Evolutionary conservation across 1,140 invertebrate genomes (phyloP), one percentile per base, ranked within the genome.

Genomic region (Daktulosphaira vitifoliae): DNA sequence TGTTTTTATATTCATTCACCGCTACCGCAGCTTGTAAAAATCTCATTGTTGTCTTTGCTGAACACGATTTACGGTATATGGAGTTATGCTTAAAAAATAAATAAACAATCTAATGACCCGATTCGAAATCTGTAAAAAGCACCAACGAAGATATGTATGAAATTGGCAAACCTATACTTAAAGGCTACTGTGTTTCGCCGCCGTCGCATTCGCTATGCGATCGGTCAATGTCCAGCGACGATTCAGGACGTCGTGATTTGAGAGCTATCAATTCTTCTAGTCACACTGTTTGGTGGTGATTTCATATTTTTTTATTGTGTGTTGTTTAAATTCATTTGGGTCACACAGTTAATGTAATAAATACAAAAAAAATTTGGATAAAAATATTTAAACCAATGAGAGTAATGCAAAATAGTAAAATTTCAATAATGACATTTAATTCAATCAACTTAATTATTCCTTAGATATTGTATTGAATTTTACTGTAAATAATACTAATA

Each of bases 41-140:
- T 44, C 23, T 33, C 23, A 59, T 59, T 59, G 38, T 54, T 53
- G 6, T 52, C 11, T 9, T 18, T n/a, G 15, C 2, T 39, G 22
- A 18, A 25, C 16, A 42, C 52, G 22, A 56, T 56, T 56, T 56
- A 56, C 52, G 52, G 22, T 33, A 38, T 42, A 22, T 49, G 5
- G 23, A 2, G 23, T 29, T 15, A n/a, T 26, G 23, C 16, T 11
- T 23, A 16, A 33, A 51, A 44, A 59, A 13, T 16, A 42, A 49
- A 54, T 33, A 22, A n/a, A 20, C 3, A 18, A 29, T 22, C 1
- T 22, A 29, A 52, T 26, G 50, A 52, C 15, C 51, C 2, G 51
- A 39, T 53, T 53, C 7, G 33, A 29, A 16, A 11, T 6, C 29
- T 11, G 29, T 11, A 33, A 11, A 5, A 11, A 11, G 33, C 11